These are phyloP conservation scores for Megaustenia siamemsis DNA, from an alignment of 2,888 invertebrate species.

Conservation along the genomic window DNA sequence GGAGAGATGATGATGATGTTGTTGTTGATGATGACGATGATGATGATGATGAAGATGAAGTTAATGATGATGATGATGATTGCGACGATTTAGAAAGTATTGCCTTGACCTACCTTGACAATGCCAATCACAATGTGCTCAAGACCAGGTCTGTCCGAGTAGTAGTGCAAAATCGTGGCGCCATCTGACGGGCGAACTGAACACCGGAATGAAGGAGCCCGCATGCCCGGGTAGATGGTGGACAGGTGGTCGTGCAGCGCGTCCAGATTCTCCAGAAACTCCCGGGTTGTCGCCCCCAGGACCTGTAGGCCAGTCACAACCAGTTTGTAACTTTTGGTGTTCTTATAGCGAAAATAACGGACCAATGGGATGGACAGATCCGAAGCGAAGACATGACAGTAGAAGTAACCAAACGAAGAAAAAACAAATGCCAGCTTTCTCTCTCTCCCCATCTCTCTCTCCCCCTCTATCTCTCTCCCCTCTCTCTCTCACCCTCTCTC, in stretches of 20 bases:
- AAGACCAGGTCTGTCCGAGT: conserved; percentile 95
- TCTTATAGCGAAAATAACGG: too few species aligned
- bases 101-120: conserved; percentile 85
- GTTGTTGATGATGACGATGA: too few species aligned
- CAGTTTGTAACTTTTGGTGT: too few species aligned
- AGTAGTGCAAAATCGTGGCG: conserved; percentile 90
- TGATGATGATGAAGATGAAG: too few species aligned
- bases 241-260: conserved; percentile 96
- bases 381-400: too few species aligned
- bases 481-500: not conserved
- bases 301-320: conserved; percentile 82
- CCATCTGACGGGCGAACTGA: conserved; percentile 67
- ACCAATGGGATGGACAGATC: too few species aligned
- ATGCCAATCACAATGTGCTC: conserved; percentile 98
- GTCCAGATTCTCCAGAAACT: conserved; percentile 96
- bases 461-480: not conserved
- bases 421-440: not conserved
- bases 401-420: too few species aligned
- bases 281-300: conserved; percentile 94
- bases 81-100: not conserved
- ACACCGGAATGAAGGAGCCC: conserved; percentile 93
- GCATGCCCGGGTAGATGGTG: conserved; percentile 88
- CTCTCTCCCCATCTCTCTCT: not conserved
- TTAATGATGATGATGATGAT: too few species aligned
- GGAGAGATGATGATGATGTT: too few species aligned